These are phyloP conservation scores for Glaucomys volans DNA, from an alignment of 2,113 vertebrate species.

Conservation along the genomic window DNA sequence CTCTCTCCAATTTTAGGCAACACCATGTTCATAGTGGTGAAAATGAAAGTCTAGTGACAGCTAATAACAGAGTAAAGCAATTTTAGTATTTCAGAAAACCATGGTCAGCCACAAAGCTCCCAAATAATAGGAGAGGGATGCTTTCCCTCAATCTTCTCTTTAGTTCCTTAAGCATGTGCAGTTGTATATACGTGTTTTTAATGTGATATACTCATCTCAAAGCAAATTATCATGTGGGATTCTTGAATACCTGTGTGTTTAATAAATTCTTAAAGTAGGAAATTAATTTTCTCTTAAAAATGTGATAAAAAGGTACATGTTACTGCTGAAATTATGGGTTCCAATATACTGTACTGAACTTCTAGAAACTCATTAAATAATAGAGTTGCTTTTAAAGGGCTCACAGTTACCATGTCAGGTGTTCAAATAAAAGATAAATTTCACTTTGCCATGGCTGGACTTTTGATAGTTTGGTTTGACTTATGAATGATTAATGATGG, in stretches of 20 bases:
- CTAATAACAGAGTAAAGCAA: neutral
- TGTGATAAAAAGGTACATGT: neutral
- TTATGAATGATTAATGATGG: neutral
- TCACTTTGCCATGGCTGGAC: neutral
- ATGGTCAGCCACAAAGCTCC: neutral
- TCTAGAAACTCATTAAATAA: neutral
- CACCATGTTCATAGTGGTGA: neutral
- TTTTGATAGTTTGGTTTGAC: neutral
- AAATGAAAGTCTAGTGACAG: neutral
- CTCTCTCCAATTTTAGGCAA: neutral
- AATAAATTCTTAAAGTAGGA: neutral
- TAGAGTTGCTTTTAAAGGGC: neutral
- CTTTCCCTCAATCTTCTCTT: neutral
- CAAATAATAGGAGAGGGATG: neutral
- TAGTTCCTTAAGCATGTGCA: neutral
- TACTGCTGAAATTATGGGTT: neutral
- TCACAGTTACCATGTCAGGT: neutral
- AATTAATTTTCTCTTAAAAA: neutral
- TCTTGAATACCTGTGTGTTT: neutral
- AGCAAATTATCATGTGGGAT: neutral
- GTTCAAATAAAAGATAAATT: neutral
- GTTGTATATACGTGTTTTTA: neutral
- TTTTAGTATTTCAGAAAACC: neutral
- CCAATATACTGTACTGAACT: neutral
- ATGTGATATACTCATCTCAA: neutral